phyloP scores from a whole-genome alignment of 37 sponge, comb jelly and placozoan genomes.

The Beroe ovata region DNA sequence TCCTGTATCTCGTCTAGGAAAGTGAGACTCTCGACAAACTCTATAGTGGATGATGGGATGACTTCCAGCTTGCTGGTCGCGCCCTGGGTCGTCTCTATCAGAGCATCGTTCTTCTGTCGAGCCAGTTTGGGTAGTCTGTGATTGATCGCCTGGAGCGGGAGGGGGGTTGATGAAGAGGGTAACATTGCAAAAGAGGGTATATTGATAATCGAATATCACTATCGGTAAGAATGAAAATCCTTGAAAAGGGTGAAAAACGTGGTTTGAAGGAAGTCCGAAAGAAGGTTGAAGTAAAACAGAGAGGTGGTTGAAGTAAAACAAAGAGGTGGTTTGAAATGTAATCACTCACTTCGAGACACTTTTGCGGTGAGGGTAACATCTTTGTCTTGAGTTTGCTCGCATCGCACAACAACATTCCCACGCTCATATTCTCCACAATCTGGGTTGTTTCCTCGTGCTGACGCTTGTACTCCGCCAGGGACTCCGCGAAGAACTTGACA shows the following conservation, averaged over 20 bases:
- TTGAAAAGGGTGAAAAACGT: too few species aligned
- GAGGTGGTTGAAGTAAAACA: too few species aligned
- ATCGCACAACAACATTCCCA: constrained; percentile 87
- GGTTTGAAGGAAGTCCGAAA: too few species aligned
- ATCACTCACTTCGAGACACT: constrained; percentile 79
- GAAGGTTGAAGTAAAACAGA: too few species aligned
- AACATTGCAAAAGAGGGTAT: too few species aligned
- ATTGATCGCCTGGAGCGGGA: constrained; percentile 73
- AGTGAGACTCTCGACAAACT: constrained; percentile 85
- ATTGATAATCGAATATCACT: too few species aligned
- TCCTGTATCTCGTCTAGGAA: constrained; percentile 82
- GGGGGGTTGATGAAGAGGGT: too few species aligned
- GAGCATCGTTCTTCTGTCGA: constrained; percentile 75
- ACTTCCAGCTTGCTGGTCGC: constrained; percentile 82
- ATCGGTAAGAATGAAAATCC: too few species aligned
- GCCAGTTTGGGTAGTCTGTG: constrained; percentile 83
- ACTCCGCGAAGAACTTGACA: constrained; percentile 81
- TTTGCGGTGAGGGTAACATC: constrained; percentile 88
- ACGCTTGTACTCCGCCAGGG: constrained; percentile 79
- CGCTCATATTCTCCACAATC: constrained; percentile 73
- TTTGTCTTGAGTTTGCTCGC: constrained; percentile 75
- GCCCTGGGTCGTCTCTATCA: constrained; percentile 83
- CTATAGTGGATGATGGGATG: constrained; percentile 84
- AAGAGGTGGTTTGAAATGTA: too few species aligned
- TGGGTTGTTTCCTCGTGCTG: constrained; percentile 79